Percentiles rank a stretch among this genome's conserved stretches.
Evolutionary conservation across 1,140 invertebrate species (phyloP).

Genomic region (Leguminivora glycinivorella): DNA sequence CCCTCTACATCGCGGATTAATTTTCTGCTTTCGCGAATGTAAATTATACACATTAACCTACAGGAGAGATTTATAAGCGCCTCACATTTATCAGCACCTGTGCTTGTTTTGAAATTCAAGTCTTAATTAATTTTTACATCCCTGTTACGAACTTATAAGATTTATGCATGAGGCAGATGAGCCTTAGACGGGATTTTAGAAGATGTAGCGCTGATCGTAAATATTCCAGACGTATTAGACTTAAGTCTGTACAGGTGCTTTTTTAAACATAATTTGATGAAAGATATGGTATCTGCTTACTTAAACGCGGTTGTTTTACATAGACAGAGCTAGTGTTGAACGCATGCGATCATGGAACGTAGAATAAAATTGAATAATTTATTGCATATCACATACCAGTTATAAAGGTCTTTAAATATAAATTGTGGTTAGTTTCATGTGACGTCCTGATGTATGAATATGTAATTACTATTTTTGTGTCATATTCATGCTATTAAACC

Average conservation of each 20-base stretch:
- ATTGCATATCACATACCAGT: no score
- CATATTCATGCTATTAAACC: no score
- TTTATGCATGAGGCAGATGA: conserved; percentile 9
- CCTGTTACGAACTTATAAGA: conserved; percentile 9
- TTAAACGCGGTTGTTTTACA: no score
- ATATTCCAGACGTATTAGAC: not conserved
- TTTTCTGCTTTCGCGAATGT: conserved; percentile 44
- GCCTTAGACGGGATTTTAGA: not conserved
- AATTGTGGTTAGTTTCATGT: no score
- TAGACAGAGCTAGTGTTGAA: no score
- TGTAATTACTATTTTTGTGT: no score
- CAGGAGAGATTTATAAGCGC: conserved; percentile 40
- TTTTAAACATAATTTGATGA: not conserved
- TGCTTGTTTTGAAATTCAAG: conserved; percentile 30
- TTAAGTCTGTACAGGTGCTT: not conserved
- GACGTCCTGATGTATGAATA: no score
- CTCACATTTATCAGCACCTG: conserved; percentile 39
- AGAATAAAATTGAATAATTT: no score
- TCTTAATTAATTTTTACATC: conserved; percentile 27
- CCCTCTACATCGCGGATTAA: conserved; percentile 40
- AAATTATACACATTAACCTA: conserved; percentile 43
- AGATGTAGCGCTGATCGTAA: not conserved
- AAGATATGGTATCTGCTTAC: not conserved
- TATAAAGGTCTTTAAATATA: no score
- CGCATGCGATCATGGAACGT: no score